These are phyloP conservation scores for Ptychobarbus kaznakovi DNA, from an alignment of 2,797 vertebrate genomes.

Conservation along the genomic window DNA sequence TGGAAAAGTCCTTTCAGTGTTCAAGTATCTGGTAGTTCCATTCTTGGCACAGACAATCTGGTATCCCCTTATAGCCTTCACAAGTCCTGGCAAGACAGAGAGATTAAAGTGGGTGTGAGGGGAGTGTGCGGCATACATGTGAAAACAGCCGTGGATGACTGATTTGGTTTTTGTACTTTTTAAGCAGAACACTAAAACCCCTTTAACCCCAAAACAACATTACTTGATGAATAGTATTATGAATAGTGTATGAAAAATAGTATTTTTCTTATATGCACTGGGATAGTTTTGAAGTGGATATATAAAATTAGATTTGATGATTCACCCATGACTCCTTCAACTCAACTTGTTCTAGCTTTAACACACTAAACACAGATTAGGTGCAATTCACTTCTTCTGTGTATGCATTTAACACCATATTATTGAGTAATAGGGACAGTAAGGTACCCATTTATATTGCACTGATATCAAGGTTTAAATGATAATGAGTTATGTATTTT, in stretches of 20 bases:
- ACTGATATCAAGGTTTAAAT: neutral
- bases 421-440: neutral
- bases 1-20: constrained; percentile 40
- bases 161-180: constrained; percentile 55
- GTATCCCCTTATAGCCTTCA: constrained; percentile 27
- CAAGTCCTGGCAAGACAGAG: constrained; percentile 42
- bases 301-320: neutral
- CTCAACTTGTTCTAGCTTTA: neutral
- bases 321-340: neutral
- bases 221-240: constrained; percentile 34
- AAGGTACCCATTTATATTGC: neutral
- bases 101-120: constrained; percentile 35
- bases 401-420: neutral
- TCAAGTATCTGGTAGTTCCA: constrained; percentile 44
- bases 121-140: constrained; percentile 27
- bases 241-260: neutral
- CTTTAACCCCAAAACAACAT: constrained; percentile 56
- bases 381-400: neutral
- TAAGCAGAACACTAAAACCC: constrained; percentile 28
- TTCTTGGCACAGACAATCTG: constrained; percentile 38
- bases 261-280: neutral
- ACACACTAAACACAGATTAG: neutral
- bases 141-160: constrained; percentile 57
- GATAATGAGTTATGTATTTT: neutral
- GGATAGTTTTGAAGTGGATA: neutral